These are phyloP conservation scores for Drosophila ironensis DNA, from an alignment of 1,140 invertebrate genomes.

Conservation along the genomic window DNA sequence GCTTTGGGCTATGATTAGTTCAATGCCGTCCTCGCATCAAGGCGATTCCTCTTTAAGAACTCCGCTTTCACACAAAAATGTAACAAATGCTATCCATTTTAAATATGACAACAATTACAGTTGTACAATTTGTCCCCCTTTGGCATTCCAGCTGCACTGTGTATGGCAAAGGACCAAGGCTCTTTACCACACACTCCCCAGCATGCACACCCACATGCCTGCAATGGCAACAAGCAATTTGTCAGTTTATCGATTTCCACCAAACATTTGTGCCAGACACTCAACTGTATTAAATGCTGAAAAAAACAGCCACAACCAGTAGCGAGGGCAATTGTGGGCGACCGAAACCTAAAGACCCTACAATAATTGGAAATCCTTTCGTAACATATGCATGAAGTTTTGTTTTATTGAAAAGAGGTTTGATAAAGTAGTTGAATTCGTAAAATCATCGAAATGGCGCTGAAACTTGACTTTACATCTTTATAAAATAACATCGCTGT, in stretches of 20 bases:
- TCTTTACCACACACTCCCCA: conserved; percentile 53
- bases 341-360: no score
- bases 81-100: conserved; percentile 77
- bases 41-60: neutral
- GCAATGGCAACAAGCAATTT: conserved; percentile 73
- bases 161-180: conserved; percentile 54
- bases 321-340: no score
- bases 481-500: no score
- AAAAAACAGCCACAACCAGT: conserved; percentile 72
- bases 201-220: conserved; percentile 17
- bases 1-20: neutral
- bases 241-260: conserved; percentile 81
- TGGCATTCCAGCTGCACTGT: conserved; percentile 58
- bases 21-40: conserved; percentile 2
- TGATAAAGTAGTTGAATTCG: no score
- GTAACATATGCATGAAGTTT: no score
- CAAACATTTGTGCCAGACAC: conserved; percentile 80
- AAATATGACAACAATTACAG: conserved; percentile 79
- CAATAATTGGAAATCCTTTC: no score
- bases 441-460: no score
- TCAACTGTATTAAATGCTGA: conserved; percentile 81
- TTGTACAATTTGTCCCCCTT: conserved; percentile 77
- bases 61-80: conserved; percentile 35
- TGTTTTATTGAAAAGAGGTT: no score
- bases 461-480: no score